Percentiles rank a stretch among this genome's conserved stretches.
These are phyloP conservation scores for Pseudorhombus dupliciocellatus DNA, from an alignment of 2,113 vertebrate genomes.

Conservation along the genomic window DNA sequence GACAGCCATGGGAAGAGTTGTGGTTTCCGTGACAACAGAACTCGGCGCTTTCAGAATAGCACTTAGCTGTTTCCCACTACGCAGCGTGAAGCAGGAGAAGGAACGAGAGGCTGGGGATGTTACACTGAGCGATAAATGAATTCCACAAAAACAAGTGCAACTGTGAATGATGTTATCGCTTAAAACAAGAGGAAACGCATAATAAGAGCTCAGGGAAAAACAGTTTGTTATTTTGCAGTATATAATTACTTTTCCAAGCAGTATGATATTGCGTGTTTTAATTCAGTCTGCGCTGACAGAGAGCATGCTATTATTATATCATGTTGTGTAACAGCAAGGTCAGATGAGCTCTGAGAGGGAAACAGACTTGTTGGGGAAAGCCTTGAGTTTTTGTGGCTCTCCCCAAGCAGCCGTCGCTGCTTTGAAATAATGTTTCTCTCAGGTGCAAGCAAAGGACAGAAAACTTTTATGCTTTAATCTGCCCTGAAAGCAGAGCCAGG, in stretches of 20 bases:
- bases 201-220: constrained; percentile 38
- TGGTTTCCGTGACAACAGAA: constrained; percentile 73
- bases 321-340: constrained; percentile 24
- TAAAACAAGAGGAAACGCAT: constrained; percentile 24
- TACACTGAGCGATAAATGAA: constrained; percentile 21
- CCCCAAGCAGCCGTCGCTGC: constrained; percentile 25
- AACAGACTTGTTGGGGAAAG: constrained; percentile 40
- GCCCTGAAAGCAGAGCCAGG: constrained; percentile 45
- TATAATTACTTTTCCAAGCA: constrained; percentile 33
- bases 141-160: constrained; percentile 35
- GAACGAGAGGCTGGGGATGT: constrained; percentile 1
- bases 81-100: constrained; percentile 6
- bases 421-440: constrained; percentile 53
- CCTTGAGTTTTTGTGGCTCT: constrained; percentile 35
- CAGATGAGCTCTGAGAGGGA: constrained; percentile 36
- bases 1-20: constrained; percentile 51
- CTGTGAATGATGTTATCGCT: constrained; percentile 34
- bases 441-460: constrained; percentile 50
- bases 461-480: constrained; percentile 60
- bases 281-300: constrained; percentile 6
- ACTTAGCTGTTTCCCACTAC: constrained; percentile 37
- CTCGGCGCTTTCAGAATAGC: constrained; percentile 44
- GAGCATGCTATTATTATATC: background rate
- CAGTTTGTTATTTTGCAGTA: constrained; percentile 24
- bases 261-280: constrained; percentile 40